Evolutionary conservation across 2,113 vertebrate genomes (phyloP).

Genomic region (Romanogobio albipinnatus): DNA sequence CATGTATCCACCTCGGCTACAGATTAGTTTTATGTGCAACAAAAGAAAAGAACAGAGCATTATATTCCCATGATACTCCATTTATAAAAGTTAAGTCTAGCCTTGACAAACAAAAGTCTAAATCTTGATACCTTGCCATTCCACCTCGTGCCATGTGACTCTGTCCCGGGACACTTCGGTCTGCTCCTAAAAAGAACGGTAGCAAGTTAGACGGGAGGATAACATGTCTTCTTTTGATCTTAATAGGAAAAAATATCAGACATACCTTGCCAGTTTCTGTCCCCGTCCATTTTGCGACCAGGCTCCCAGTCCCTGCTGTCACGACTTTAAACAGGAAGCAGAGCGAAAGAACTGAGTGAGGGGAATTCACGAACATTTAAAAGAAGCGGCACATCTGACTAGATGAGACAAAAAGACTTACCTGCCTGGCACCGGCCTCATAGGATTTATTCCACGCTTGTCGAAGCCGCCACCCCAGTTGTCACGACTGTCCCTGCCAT

Average conservation of each 20-base stretch:
- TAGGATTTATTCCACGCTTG: conserved; percentile 73
- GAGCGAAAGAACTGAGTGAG: background rate
- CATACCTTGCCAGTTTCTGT: conserved; percentile 83
- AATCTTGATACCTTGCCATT: conserved; percentile 76
- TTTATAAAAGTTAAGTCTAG: background rate
- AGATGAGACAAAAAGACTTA: background rate
- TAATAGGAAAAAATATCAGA: background rate
- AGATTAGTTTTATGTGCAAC: too few relatives aligned
- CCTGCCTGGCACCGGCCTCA: conserved; percentile 59
- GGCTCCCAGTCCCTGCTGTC: conserved; percentile 88
- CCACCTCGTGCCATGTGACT: conserved; percentile 83
- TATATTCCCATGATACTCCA: background rate
- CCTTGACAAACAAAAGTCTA: background rate
- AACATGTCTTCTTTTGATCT: background rate
- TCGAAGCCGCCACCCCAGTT: conserved; percentile 83
- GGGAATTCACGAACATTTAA: too few relatives aligned
- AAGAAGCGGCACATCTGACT: too few relatives aligned
- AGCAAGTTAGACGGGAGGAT: background rate
- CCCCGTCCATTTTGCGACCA: conserved; percentile 84
- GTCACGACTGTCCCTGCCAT: conserved; percentile 84
- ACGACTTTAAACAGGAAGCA: conserved; percentile 47
- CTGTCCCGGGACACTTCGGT: conserved; percentile 80
- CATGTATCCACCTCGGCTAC: conserved; percentile 82
- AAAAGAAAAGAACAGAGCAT: background rate
- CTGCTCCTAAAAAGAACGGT: conserved; percentile 73